These are phyloP conservation scores for Dicerorhinus sumatrensis DNA, from an alignment of 2,113 vertebrate genomes.

Conservation along the genomic window DNA sequence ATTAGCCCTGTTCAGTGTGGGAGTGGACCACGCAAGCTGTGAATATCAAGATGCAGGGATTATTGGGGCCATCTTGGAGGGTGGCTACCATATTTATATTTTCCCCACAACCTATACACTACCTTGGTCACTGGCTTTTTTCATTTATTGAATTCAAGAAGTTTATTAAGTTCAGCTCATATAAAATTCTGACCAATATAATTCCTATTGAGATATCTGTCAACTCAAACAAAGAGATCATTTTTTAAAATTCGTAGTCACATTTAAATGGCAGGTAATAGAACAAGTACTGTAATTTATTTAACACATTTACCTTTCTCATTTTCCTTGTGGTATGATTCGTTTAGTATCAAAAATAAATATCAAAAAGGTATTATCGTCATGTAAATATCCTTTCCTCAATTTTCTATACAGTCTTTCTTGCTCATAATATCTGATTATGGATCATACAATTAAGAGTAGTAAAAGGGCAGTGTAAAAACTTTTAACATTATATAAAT, in stretches of 20 bases:
- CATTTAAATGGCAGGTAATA: slow-evolving; percentile 20
- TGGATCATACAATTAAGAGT: not conserved
- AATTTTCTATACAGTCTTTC: slow-evolving; percentile 29
- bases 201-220: not conserved
- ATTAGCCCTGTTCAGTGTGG: not conserved
- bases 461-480: not conserved
- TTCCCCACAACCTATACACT: not conserved
- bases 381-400: not conserved
- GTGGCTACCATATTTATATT: not conserved
- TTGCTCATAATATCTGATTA: not conserved
- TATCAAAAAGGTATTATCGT: not conserved
- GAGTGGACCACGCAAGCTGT: not conserved
- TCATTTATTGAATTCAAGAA: slow-evolving; percentile 16
- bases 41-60: not conserved
- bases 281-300: not conserved
- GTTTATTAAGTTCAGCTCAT: not conserved
- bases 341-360: slow-evolving; percentile 46
- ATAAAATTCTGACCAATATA: slow-evolving; percentile 1
- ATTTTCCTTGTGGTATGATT: slow-evolving; percentile 31
- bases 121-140: not conserved
- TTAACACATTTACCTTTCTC: not conserved
- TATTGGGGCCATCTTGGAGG: not conserved
- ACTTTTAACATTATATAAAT: not conserved
- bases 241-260: not conserved
- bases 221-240: not conserved